Evolutionary conservation across 2,888 invertebrate species (phyloP).

Genomic region (Latrodectus elegans): DNA sequence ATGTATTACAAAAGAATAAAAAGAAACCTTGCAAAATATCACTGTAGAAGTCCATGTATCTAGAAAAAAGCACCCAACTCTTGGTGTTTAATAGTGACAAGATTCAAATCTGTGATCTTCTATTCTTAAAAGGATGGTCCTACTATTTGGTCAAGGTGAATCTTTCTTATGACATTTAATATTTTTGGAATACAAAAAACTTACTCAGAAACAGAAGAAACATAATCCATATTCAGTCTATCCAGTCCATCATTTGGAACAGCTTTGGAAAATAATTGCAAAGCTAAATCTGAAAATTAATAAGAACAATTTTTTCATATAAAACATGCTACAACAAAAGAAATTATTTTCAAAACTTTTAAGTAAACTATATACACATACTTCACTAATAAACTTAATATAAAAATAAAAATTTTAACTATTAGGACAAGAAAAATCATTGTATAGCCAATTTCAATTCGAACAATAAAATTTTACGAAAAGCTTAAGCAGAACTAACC

Average conservation of each 20-base stretch:
- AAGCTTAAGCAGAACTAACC: constrained; percentile 11
- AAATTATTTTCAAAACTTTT: background rate
- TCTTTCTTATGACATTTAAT: no score
- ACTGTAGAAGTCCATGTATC: no score
- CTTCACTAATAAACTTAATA: background rate
- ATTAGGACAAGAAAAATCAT: background rate
- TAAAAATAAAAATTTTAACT: background rate
- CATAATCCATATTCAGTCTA: constrained; percentile 65
- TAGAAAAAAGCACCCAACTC: no score
- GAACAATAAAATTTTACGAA: background rate
- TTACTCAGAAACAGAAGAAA: constrained; percentile 71
- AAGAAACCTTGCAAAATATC: no score
- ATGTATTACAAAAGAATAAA: no score
- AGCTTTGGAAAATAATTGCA: constrained; percentile 63
- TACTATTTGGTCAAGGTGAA: no score
- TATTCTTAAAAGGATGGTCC: no score
- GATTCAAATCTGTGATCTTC: no score
- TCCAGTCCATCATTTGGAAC: constrained; percentile 67
- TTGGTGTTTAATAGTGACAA: no score
- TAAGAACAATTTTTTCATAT: background rate
- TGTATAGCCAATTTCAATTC: background rate
- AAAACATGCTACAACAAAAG: no score
- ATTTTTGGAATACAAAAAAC: constrained; percentile 74
- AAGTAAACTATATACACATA: background rate
- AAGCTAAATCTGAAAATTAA: constrained; percentile 44